These are phyloP conservation scores for Cephalopterus ornatus DNA, from an alignment of 2,113 vertebrate species.

Conservation along the genomic window DNA sequence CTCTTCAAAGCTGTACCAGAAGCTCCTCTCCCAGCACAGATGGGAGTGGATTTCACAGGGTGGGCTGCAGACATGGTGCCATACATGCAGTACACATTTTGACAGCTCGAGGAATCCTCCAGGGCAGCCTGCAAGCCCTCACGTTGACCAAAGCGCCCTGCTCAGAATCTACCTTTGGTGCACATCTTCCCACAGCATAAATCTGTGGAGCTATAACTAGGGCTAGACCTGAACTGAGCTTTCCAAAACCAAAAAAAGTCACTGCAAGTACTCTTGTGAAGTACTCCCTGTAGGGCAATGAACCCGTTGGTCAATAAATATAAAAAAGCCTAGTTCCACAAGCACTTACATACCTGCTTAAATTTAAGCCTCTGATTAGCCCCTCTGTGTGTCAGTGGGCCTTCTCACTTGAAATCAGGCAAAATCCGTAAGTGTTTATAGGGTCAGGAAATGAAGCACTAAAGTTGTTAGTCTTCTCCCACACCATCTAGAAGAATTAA, in stretches of 20 bases:
- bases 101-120: not conserved
- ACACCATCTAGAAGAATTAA: not conserved
- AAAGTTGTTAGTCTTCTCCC: not conserved
- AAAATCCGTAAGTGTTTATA: not conserved
- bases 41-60: not conserved
- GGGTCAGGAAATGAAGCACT: not conserved
- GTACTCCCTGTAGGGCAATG: not conserved
- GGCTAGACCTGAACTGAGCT: not conserved
- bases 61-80: not conserved
- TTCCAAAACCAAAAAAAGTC: not conserved
- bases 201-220: not conserved
- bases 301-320: not conserved
- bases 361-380: not conserved
- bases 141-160: not conserved
- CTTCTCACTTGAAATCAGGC: not conserved
- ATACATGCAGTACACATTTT: accelerated
- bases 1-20: not conserved
- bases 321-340: not conserved
- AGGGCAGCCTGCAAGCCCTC: not conserved
- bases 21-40: not conserved
- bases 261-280: not conserved
- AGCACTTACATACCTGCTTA: not conserved
- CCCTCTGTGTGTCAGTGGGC: not conserved
- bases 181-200: not conserved
- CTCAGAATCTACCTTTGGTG: not conserved